Base-by-base conservation (phyloP, 2,888 invertebrate species). In the Hypena proboscidalis region DNA sequence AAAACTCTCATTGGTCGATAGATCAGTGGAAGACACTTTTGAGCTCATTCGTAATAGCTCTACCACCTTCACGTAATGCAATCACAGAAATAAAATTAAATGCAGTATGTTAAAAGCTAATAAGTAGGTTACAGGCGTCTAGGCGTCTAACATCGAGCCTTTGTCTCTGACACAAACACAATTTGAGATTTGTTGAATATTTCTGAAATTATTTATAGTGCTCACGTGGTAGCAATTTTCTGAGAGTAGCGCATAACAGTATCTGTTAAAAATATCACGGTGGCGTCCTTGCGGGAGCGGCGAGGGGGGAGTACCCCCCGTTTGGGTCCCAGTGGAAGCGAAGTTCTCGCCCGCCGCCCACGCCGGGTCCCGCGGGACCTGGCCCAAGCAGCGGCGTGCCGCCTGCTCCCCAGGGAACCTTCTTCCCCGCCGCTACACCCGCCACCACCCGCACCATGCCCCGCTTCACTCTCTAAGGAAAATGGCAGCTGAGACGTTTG, bases 331-430 rank as follows among this genome's bases (percentile, higher is more conserved):
- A 64, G 77, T 76, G 86, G 88, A 85, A 62, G 78, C 66, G 80
- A 80, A 85, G 83, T 82, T 81, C 83, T 83, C 85, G 77, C 85
- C 84, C 84, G 81, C 85, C 87, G 82, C 86, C 87, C 87, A 80
- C 88, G 77, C 79, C 67, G 67, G 63, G 67, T 85, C 89, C 81
- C 88, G 10, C 21, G 87, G 77, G 90, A 79, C 67, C 78, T 80
- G 86, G 85, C 87, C 86, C 85, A 69, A 73, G 80, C 84, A 73
- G 82, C 83, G 76, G 75, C 77, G 75, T 68, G 80, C 84, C 87
- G 84, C 89, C 89, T 76, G 86, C 83, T 85, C 89, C 80, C 88
- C 4, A 7, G 85, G 79, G 90, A 82, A 53, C 61, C 68, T 67
- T 63, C 61, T 66, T 61, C 65, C 60, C 68, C 56, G 61, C 60